Percentiles rank a stretch among this genome's conserved stretches.
Conservation (phyloP, 1,140 invertebrate genomes). For the Coelopa frigida region DNA sequence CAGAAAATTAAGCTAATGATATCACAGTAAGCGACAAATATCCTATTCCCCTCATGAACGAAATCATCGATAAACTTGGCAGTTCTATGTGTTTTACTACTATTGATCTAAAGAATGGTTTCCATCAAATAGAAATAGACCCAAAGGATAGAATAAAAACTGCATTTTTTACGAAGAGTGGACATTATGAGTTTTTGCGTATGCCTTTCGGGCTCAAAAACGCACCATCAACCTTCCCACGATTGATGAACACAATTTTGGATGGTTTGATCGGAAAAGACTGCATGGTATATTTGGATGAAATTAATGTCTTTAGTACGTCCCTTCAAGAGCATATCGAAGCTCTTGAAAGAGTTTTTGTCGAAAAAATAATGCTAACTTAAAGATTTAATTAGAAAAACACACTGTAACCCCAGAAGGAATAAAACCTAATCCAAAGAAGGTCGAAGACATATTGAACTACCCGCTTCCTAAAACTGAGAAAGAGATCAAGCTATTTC, state of each 20-base stretch:
- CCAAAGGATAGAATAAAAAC: slow-evolving; percentile 42
- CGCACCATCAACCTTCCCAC: slow-evolving; percentile 24
- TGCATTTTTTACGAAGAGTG: slow-evolving; percentile 35
- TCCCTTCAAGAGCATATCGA: slow-evolving; percentile 19
- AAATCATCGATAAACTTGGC: slow-evolving; percentile 40
- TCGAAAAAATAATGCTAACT: slow-evolving; percentile 21
- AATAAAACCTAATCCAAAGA: slow-evolving; percentile 17
- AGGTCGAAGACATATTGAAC: slow-evolving; percentile 23
- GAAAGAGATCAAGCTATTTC: slow-evolving; percentile 30
- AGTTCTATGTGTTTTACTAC: slow-evolving; percentile 36
- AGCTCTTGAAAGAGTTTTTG: slow-evolving; percentile 16
- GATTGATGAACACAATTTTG: slow-evolving; percentile 24
- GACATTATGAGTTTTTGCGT: slow-evolving; percentile 41
- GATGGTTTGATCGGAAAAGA: slow-evolving; percentile 7
- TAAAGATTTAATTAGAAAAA: slow-evolving; percentile 34
- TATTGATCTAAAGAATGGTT: slow-evolving; percentile 44
- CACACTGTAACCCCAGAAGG: slow-evolving; percentile 26
- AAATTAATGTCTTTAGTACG: slow-evolving; percentile 22
- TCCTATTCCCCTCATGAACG: slow-evolving; percentile 47
- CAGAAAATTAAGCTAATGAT: slow-evolving; percentile 28
- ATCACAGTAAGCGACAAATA: slow-evolving; percentile 41
- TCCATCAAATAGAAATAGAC: slow-evolving; percentile 45
- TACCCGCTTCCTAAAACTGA: slow-evolving; percentile 22
- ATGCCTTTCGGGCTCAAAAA: slow-evolving; percentile 46
- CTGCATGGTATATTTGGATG: slow-evolving; percentile 24